A percentile compares a stretch with the other conserved stretches of the same genome.
Conservation (phyloP, 1,140 invertebrate genomes). For the Drosophila pruinosa region DNA sequence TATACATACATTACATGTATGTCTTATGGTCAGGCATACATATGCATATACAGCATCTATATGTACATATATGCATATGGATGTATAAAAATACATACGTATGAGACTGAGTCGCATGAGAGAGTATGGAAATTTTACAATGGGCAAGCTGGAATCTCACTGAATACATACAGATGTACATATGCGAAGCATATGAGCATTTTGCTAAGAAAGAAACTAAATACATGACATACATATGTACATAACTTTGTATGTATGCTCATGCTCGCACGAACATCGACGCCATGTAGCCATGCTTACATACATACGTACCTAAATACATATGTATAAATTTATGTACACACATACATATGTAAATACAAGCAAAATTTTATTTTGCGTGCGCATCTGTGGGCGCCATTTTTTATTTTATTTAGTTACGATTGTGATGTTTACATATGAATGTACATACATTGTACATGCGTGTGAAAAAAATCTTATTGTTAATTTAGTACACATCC, state of each 20-base stretch:
- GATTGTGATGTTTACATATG: conserved; percentile 33
- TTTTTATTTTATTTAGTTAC: conserved; percentile 69
- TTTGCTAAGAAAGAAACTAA: conserved; percentile 10
- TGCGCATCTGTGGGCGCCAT: conserved; percentile 75
- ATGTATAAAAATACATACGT: too few species aligned
- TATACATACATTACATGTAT: conserved; percentile 4
- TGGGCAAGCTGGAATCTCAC: conserved; percentile 36
- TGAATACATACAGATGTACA: conserved; percentile 40
- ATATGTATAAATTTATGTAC: too few species aligned
- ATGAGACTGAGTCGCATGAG: conserved; percentile 42
- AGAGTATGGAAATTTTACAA: conserved; percentile 53
- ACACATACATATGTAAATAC: conserved; percentile 54
- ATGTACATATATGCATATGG: neutral
- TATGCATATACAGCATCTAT: neutral
- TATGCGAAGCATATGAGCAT: neutral
- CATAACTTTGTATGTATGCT: conserved; percentile 6
- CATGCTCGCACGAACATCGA: neutral
- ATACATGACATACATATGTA: conserved; percentile 11
- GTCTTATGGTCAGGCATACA: neutral
- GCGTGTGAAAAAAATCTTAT: too few species aligned
- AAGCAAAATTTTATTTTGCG: conserved; percentile 71
- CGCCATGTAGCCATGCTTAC: conserved; percentile 10
- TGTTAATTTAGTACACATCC: conserved; percentile 31
- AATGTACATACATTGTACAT: conserved; percentile 33
- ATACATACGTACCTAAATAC: conserved; percentile 31